phyloP scores from a whole-genome alignment of 2,113 vertebrate species.

The Alectura lathami region DNA sequence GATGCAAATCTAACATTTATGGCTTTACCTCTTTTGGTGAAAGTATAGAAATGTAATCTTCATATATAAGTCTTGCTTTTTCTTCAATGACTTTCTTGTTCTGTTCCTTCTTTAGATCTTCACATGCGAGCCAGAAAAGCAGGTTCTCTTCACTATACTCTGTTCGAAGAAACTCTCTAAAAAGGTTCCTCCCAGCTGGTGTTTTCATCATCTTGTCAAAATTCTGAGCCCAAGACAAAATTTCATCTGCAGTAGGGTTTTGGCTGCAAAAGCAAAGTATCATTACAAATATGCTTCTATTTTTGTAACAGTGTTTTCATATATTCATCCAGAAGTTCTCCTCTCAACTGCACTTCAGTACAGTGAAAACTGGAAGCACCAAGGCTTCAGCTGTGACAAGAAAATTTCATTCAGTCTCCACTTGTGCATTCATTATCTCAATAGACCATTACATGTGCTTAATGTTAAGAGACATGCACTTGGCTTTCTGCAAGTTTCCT shows the following conservation, averaged over 20 bases:
- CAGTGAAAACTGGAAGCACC: neutral
- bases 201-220: constrained; percentile 98
- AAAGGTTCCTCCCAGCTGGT: constrained; percentile 89
- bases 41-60: constrained; percentile 98
- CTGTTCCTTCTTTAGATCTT: constrained; percentile 93
- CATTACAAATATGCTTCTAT: constrained; percentile 42
- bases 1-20: neutral
- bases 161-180: constrained; percentile 93
- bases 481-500: neutral
- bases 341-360: neutral
- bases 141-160: constrained; percentile 99
- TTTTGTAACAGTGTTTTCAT: constrained; percentile 49
- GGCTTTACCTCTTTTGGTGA: constrained; percentile 95
- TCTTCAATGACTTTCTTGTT: constrained; percentile 87
- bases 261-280: constrained; percentile 70
- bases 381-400: neutral
- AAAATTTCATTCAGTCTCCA: neutral
- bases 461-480: neutral
- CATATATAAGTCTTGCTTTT: constrained; percentile 94
- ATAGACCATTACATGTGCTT: neutral
- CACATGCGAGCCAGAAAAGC: constrained; percentile 97
- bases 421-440: constrained; percentile 28
- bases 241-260: constrained; percentile 89
- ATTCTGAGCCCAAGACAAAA: constrained; percentile 95
- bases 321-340: constrained; percentile 2